Percentiles rank a stretch among this genome's conserved stretches.
Conservation (phyloP, 2,797 vertebrate genomes). For the Trachops cirrhosus region DNA sequence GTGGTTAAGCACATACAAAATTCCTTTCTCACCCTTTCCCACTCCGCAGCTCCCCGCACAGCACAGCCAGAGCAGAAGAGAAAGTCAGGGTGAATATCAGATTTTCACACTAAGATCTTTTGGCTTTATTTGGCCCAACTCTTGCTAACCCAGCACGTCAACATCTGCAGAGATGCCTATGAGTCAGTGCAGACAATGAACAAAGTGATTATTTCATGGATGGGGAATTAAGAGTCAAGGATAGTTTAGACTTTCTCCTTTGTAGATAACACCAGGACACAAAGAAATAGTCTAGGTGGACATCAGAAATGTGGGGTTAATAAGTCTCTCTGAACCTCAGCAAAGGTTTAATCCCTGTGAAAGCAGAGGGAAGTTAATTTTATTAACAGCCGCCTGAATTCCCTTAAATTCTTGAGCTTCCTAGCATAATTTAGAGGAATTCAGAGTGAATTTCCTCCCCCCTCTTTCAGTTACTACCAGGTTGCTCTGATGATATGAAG, state of each 20-base stretch:
- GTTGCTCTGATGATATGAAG: constrained; percentile 39
- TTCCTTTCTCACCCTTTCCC: not conserved
- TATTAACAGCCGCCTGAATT: constrained; percentile 49
- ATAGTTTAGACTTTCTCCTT: not conserved
- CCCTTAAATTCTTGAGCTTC: constrained; percentile 24
- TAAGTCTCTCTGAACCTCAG: not conserved
- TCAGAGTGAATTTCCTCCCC: not conserved
- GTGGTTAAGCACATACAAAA: not conserved
- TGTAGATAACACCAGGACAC: not conserved
- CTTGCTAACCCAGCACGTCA: not conserved
- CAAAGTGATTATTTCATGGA: not conserved
- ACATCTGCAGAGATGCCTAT: not conserved
- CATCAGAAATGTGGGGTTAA: constrained; percentile 10
- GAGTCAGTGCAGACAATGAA: not conserved
- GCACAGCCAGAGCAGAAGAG: not conserved
- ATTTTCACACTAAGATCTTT: not conserved
- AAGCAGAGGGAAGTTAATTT: constrained; percentile 41
- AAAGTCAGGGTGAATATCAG: not conserved
- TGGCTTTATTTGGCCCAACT: not conserved
- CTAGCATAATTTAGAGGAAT: constrained; percentile 27
- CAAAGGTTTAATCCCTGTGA: constrained; percentile 22
- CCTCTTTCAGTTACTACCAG: not conserved
- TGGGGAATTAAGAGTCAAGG: not conserved
- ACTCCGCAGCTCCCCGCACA: not conserved
- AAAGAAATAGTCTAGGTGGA: not conserved